phyloP scores from a whole-genome alignment of 2,113 vertebrate genomes.

The Gasterosteus nipponicus region DNA sequence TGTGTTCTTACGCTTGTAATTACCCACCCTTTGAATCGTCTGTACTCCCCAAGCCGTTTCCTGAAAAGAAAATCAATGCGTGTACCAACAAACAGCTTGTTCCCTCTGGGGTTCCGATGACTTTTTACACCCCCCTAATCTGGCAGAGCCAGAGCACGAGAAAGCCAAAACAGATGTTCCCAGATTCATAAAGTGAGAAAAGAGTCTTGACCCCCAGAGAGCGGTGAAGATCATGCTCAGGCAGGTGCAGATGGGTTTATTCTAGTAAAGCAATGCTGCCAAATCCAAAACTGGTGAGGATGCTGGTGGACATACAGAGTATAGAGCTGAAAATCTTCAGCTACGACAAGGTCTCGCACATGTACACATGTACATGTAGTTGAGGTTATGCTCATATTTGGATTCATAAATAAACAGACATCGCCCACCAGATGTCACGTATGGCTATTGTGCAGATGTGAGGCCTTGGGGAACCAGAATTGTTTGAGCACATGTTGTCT shows the following conservation, averaged over 20 bases:
- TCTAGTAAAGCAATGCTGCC: slow-evolving; percentile 36
- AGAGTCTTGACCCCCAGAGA: slow-evolving; percentile 39
- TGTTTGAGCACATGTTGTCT: slow-evolving; percentile 55
- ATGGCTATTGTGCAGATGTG: slow-evolving; percentile 57
- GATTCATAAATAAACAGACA: slow-evolving; percentile 31
- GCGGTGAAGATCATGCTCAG: slow-evolving; percentile 38
- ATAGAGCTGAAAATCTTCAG: not conserved
- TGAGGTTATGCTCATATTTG: slow-evolving; percentile 25
- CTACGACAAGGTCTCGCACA: not conserved
- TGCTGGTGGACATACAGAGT: not conserved
- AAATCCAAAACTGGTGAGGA: slow-evolving; percentile 6
- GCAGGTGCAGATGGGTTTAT: slow-evolving; percentile 59
- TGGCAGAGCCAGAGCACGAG: slow-evolving; percentile 40
- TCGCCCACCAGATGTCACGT: slow-evolving; percentile 26
- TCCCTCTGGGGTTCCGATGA: slow-evolving; percentile 47
- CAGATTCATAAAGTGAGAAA: slow-evolving; percentile 43
- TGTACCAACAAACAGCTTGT: slow-evolving; percentile 53
- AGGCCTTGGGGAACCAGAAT: slow-evolving; percentile 50
- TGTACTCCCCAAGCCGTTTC: slow-evolving; percentile 37
- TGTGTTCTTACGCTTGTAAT: slow-evolving; percentile 41
- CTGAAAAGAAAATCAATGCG: slow-evolving; percentile 54
- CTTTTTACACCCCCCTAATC: slow-evolving; percentile 44
- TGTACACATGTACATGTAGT: slow-evolving; percentile 2
- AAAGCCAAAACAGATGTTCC: slow-evolving; percentile 70
- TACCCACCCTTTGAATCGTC: slow-evolving; percentile 34